Conservation (phyloP, 2,888 invertebrate species). For the Notocelia uddmanniana region DNA sequence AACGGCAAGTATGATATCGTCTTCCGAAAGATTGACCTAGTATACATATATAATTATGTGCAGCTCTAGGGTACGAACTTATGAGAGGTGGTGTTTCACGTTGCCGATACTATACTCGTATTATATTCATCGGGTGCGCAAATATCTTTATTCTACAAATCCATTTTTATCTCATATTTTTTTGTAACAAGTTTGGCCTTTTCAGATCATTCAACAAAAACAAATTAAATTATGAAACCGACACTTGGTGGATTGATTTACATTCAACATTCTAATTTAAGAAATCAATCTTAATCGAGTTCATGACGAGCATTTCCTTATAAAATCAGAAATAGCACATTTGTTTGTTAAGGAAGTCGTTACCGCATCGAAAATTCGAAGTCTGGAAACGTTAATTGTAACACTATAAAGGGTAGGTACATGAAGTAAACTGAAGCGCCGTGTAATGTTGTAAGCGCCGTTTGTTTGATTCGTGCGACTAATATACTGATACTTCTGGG, state of each 20-base stretch:
- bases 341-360: conserved; percentile 59
- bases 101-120: no score
- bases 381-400: conserved; percentile 68
- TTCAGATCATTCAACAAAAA: not conserved
- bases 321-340: conserved; percentile 44
- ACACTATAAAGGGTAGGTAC: conserved; percentile 67
- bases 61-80: no score
- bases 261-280: not conserved
- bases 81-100: no score
- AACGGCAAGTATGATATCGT: no score
- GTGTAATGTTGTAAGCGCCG: conserved; percentile 35
- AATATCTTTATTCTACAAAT: no score
- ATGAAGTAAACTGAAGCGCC: conserved; percentile 41
- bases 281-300: not conserved
- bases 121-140: no score
- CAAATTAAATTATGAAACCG: not conserved
- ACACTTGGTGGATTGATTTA: not conserved
- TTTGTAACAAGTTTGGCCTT: no score
- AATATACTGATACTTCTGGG: not conserved
- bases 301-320: conserved; percentile 31
- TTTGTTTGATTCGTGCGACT: not conserved
- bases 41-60: no score
- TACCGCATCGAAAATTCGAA: conserved; percentile 59
- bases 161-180: no score
- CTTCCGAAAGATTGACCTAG: no score